phyloP scores from a whole-genome alignment of 2,888 invertebrate genomes.

The Chaitophorus viminalis region DNA sequence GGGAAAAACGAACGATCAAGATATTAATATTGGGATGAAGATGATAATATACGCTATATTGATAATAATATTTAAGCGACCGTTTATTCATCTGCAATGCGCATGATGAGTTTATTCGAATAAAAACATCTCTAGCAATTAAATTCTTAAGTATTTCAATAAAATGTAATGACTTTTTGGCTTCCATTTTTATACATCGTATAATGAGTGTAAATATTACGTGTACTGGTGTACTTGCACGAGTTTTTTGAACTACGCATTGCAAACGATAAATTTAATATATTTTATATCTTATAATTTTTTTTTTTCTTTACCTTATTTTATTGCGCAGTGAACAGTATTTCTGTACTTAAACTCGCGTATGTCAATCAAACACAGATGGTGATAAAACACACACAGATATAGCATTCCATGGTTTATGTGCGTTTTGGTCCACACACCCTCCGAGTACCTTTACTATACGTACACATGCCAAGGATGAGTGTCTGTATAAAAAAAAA shows the following conservation, averaged over 20 bases:
- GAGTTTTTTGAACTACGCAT: neutral
- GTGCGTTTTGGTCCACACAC: neutral
- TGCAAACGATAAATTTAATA: neutral
- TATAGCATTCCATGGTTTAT: neutral
- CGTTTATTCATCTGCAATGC: no score
- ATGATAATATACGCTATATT: neutral
- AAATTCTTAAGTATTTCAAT: no score
- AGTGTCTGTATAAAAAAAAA: slow-evolving; percentile 20
- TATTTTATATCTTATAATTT: neutral
- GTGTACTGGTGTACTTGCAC: neutral
- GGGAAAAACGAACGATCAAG: neutral
- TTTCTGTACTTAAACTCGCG: slow-evolving; percentile 3
- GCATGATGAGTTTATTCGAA: no score
- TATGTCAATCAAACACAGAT: neutral
- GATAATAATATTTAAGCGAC: no score
- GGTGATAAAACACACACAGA: neutral
- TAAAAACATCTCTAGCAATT: no score
- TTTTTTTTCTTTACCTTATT: neutral
- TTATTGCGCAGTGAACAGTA: neutral
- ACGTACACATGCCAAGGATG: no score
- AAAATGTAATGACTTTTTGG: neutral
- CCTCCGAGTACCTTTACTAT: neutral
- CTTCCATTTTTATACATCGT: no score
- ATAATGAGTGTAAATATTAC: neutral
- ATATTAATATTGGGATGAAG: neutral